Conservation (phyloP, 2,113 vertebrate species). For the Sclerurus mexicanus region DNA sequence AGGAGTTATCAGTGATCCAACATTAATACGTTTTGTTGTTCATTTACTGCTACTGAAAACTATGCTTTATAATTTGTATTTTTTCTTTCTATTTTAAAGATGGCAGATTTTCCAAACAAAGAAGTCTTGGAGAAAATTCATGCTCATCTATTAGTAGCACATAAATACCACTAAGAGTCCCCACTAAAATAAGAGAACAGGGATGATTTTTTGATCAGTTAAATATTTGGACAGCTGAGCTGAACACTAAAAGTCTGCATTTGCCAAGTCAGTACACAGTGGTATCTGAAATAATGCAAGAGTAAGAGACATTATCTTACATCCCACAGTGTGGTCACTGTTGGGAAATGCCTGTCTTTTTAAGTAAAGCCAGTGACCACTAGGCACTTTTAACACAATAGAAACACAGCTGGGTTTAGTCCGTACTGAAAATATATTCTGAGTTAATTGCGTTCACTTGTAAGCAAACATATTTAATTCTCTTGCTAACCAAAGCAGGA, state of each 20-base stretch:
- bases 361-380: not conserved
- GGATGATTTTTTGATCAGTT: not conserved
- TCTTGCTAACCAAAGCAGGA: conserved; percentile 10
- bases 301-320: conserved; percentile 25
- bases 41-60: not conserved
- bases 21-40: not conserved
- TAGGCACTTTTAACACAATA: not conserved
- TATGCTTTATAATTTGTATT: not conserved
- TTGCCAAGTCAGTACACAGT: not conserved
- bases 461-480: conserved; percentile 39
- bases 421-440: not conserved
- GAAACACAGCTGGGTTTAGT: not conserved
- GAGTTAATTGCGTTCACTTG: not conserved
- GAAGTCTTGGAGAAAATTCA: not conserved
- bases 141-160: not conserved
- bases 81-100: not conserved
- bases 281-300: conserved; percentile 34
- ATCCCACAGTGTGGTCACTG: not conserved
- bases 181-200: not conserved
- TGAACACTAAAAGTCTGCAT: not conserved
- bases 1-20: not conserved
- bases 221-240: conserved; percentile 30
- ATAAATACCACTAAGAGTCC: not conserved
- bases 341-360: conserved; percentile 16
- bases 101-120: not conserved